Percentiles rank a stretch among this genome's conserved stretches.
These are phyloP conservation scores for Drosophila emarginata DNA, from an alignment of 2,888 invertebrate species.

Conservation along the genomic window DNA sequence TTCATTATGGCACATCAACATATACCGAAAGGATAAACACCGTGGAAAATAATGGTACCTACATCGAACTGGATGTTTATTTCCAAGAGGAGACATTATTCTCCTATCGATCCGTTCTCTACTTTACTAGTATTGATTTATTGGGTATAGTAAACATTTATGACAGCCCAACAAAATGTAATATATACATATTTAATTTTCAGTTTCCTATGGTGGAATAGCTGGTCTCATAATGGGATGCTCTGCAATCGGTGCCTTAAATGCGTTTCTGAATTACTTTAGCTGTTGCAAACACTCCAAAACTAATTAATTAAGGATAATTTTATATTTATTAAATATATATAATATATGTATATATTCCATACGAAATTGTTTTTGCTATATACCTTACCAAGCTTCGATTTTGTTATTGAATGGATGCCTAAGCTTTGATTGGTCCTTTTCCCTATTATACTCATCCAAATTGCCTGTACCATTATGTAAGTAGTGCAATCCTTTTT, in stretches of 20 bases:
- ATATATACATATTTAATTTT: neutral
- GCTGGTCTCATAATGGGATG: constrained; percentile 68
- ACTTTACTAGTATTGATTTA: constrained; percentile 65
- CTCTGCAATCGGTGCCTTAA: constrained; percentile 64
- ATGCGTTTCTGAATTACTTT: constrained; percentile 37
- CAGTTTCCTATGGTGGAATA: constrained; percentile 63
- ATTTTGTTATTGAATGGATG: constrained; percentile 51
- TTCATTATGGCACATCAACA: constrained; percentile 60
- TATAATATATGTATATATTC: too few relatives aligned
- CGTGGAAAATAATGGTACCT: neutral
- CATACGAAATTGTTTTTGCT: too few relatives aligned
- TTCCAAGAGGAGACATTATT: constrained; percentile 71
- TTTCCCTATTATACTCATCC: constrained; percentile 15
- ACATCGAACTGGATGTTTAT: constrained; percentile 57
- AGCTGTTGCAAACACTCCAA: neutral
- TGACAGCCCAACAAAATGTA: neutral
- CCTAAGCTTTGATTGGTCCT: constrained; percentile 28
- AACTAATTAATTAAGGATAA: too few relatives aligned
- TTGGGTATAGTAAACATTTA: constrained; percentile 46
- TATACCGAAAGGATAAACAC: constrained; percentile 45
- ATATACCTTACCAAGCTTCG: constrained; percentile 51
- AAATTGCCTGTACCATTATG: constrained; percentile 39
- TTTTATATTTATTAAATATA: neutral
- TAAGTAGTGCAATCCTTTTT: constrained; percentile 38
- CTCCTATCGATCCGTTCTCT: constrained; percentile 65